These are phyloP conservation scores for Kryptolebias ocellatus DNA, from an alignment of 2,797 vertebrate genomes.

Conservation along the genomic window DNA sequence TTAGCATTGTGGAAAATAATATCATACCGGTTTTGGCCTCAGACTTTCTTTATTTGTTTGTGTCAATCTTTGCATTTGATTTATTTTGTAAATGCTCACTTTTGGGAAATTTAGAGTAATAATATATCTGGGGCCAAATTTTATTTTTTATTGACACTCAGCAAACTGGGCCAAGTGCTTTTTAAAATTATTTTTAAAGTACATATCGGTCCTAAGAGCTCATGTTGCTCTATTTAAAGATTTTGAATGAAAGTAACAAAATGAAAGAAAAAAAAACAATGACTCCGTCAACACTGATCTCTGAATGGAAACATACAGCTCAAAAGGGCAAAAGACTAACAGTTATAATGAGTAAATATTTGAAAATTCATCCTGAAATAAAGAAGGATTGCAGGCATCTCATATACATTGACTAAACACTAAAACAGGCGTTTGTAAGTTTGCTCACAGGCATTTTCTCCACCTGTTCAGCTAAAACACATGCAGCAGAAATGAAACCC, in stretches of 20 bases:
- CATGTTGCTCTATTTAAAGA: background rate
- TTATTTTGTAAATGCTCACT: background rate
- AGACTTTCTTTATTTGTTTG: background rate
- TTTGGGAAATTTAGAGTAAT: constrained; percentile 1
- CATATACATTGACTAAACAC: background rate
- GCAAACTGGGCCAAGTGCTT: background rate
- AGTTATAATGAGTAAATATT: constrained; percentile 1
- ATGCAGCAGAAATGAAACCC: constrained; percentile 35
- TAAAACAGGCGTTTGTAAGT: constrained; percentile 4
- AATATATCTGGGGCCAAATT: background rate
- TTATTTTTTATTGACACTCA: background rate
- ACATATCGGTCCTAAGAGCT: constrained; percentile 6
- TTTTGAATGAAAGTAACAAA: background rate
- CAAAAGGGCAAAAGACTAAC: constrained; percentile 18
- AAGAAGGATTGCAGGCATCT: constrained; percentile 1
- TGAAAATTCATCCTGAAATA: constrained; percentile 13
- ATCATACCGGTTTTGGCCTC: background rate
- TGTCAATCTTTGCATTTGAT: background rate
- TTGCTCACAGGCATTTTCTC: constrained; percentile 28
- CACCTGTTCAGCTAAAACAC: constrained; percentile 5
- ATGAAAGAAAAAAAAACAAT: no score
- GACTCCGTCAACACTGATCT: background rate
- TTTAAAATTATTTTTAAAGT: constrained; percentile 16
- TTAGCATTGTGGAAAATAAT: background rate
- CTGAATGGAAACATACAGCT: background rate